Evolutionary conservation across 1,140 invertebrate genomes (phyloP).

Genomic region (Euborellia annulipes): DNA sequence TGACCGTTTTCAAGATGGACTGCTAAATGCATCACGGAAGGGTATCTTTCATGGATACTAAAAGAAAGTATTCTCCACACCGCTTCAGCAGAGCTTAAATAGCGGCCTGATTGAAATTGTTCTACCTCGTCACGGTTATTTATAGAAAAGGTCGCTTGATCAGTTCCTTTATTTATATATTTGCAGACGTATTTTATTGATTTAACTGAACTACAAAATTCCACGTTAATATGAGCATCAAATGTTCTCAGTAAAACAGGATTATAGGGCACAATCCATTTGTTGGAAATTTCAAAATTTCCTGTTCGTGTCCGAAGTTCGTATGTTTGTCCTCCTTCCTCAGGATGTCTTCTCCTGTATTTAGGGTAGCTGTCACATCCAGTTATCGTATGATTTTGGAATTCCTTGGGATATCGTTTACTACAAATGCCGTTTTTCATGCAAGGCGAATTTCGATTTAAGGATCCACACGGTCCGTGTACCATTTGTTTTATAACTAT

Average conservation of each 20-base stretch:
- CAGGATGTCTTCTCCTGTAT: slow-evolving; percentile 14
- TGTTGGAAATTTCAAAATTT: slow-evolving; percentile 25
- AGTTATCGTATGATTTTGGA: slow-evolving; percentile 3
- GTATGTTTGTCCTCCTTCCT: slow-evolving; percentile 22
- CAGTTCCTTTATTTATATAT: slow-evolving; percentile 29
- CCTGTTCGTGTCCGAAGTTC: slow-evolving; percentile 8
- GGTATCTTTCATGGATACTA: slow-evolving; percentile 7
- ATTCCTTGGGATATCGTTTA: slow-evolving; percentile 7
- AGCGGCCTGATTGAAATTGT: not conserved
- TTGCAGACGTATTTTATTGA: slow-evolving; percentile 34
- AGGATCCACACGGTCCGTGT: slow-evolving; percentile 29
- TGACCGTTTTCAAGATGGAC: slow-evolving; percentile 16
- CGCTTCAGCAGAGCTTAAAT: not conserved
- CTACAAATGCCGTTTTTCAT: slow-evolving; percentile 4
- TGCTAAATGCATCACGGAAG: slow-evolving; percentile 12
- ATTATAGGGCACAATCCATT: slow-evolving; percentile 36
- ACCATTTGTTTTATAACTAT: slow-evolving; percentile 30
- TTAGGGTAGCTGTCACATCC: not conserved
- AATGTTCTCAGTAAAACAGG: slow-evolving; percentile 30
- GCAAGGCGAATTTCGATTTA: slow-evolving; percentile 10
- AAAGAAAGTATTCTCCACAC: slow-evolving; percentile 14
- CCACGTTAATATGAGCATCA: slow-evolving; percentile 32
- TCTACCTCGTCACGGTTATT: not conserved
- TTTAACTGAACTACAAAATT: slow-evolving; percentile 33
- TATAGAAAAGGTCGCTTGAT: slow-evolving; percentile 24